Percentiles rank a stretch among this genome's conserved stretches.
phyloP scores from a whole-genome alignment of 2,797 vertebrate species.

The Nothura maculosa region DNA sequence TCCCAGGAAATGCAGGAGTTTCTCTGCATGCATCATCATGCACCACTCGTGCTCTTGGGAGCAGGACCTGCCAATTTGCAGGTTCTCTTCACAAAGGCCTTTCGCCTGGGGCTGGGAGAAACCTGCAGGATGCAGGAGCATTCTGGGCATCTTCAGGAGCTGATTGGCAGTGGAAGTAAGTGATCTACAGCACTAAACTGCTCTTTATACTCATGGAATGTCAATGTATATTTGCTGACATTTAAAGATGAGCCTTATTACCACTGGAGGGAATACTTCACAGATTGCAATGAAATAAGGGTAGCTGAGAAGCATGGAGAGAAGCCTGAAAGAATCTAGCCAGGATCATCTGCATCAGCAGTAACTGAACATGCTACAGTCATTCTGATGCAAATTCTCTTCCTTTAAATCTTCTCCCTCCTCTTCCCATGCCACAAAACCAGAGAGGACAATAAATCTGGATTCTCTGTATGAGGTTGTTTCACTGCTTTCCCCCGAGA shows the following conservation, averaged over 20 bases:
- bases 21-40: background rate
- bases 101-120: background rate
- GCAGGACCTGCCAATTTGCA: background rate
- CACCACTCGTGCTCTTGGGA: background rate
- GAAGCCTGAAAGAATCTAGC: background rate
- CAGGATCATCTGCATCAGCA: background rate
- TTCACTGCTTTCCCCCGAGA: constrained; percentile 37
- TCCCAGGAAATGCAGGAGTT: background rate
- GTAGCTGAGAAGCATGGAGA: background rate
- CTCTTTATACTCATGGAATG: background rate
- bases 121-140: background rate
- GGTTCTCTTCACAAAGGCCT: background rate
- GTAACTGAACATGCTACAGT: background rate
- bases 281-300: background rate
- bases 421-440: background rate
- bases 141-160: background rate
- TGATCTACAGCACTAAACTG: background rate
- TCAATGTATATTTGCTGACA: background rate
- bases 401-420: background rate
- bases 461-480: constrained; percentile 31
- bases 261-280: background rate
- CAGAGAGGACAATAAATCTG: constrained; percentile 43
- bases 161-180: rapidly evolving
- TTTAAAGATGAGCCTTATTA: background rate
- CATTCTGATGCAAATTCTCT: background rate